These are phyloP conservation scores for Microtus oregoni DNA, from an alignment of 2,113 vertebrate genomes.

Conservation along the genomic window DNA sequence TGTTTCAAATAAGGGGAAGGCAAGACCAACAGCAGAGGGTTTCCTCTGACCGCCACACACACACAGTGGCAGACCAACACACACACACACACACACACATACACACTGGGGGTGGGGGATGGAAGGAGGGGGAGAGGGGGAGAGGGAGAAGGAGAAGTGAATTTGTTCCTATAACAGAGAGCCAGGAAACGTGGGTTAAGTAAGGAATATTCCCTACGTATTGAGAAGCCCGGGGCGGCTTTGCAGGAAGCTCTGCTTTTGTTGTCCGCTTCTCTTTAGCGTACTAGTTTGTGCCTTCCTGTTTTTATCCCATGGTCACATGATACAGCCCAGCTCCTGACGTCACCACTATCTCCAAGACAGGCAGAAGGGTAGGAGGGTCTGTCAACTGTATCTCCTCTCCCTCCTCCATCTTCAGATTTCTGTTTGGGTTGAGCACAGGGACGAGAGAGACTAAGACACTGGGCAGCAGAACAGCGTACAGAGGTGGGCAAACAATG, in stretches of 20 bases:
- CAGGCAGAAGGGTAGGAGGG: neutral
- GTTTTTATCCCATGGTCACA: neutral
- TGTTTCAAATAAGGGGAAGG: neutral
- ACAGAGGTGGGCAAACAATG: neutral
- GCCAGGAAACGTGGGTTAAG: neutral
- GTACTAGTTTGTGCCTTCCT: neutral
- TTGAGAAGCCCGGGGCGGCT: neutral
- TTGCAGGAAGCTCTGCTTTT: neutral
- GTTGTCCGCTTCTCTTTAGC: neutral
- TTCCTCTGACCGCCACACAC: no score
- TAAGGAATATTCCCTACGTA: neutral
- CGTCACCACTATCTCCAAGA: neutral
- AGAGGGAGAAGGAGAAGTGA: neutral
- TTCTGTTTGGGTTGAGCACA: neutral
- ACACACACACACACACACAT: neutral
- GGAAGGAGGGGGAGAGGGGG: neutral
- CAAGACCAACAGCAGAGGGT: neutral
- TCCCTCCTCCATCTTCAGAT: neutral
- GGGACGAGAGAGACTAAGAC: neutral
- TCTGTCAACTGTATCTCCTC: neutral
- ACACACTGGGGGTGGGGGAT: no score
- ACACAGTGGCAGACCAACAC: neutral
- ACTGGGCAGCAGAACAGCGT: neutral
- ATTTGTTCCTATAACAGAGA: constrained; percentile 24
- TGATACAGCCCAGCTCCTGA: constrained; percentile 6